Percentiles rank a stretch among this genome's conserved stretches.
These are phyloP conservation scores for Gobio gobio DNA, from an alignment of 2,113 vertebrate genomes.

Conservation along the genomic window DNA sequence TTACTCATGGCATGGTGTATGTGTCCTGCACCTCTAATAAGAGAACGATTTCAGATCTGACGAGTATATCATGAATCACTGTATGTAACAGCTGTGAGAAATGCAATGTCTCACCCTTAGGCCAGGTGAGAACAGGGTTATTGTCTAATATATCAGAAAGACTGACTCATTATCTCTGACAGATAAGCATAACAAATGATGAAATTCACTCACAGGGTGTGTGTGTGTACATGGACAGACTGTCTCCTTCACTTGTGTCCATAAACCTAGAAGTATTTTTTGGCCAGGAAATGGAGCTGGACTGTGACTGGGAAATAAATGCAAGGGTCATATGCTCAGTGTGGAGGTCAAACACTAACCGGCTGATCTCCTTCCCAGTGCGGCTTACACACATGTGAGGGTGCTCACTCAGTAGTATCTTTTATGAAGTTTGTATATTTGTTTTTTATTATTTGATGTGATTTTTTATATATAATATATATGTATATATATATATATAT, in stretches of 20 bases:
- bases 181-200: constrained; percentile 71
- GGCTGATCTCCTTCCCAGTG: constrained; percentile 61
- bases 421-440: neutral
- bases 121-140: constrained; percentile 74
- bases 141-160: constrained; percentile 72
- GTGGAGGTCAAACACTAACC: constrained; percentile 68
- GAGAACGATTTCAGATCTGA: neutral
- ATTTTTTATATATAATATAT: too few relatives aligned
- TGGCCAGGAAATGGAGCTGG: constrained; percentile 61
- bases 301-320: constrained; percentile 69
- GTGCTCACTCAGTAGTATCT: neutral
- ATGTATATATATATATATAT: too few relatives aligned
- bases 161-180: constrained; percentile 71
- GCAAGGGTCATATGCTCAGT: constrained; percentile 62
- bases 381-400: neutral
- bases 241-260: constrained; percentile 32
- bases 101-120: constrained; percentile 61
- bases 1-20: neutral
- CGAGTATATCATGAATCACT: constrained; percentile 16
- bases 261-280: constrained; percentile 45
- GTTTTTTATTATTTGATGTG: neutral
- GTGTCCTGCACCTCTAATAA: constrained; percentile 5
- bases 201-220: constrained; percentile 38
- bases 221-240: constrained; percentile 6
- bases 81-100: constrained; percentile 38